phyloP scores from a whole-genome alignment of 1,140 invertebrate species.

The Lucilia sericata region DNA sequence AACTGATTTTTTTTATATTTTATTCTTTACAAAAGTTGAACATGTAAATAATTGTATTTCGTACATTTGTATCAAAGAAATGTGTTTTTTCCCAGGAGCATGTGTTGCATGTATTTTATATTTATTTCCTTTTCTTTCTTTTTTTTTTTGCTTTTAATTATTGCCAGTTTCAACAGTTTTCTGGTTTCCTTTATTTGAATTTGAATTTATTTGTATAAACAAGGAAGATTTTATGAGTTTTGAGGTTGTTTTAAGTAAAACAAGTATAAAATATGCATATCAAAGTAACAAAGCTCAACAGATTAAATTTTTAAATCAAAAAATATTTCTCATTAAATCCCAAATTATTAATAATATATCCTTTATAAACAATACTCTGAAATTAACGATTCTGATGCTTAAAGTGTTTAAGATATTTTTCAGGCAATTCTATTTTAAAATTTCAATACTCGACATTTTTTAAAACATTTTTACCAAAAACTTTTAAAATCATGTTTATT shows the following conservation, averaged over 20 bases:
- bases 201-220: background rate
- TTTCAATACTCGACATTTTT: no score
- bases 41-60: background rate
- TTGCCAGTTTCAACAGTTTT: slow-evolving; percentile 10
- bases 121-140: background rate
- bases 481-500: background rate
- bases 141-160: slow-evolving; percentile 8
- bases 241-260: no score
- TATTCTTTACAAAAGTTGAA: no score
- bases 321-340: no score
- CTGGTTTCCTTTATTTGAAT: background rate
- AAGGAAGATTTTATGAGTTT: no score
- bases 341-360: no score
- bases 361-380: no score
- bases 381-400: no score
- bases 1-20: no score
- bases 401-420: no score
- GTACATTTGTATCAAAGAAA: background rate
- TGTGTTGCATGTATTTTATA: background rate
- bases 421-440: no score
- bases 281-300: background rate
- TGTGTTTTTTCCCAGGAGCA: slow-evolving; percentile 1
- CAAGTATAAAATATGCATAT: background rate
- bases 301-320: no score
- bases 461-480: background rate